phyloP scores from a whole-genome alignment of 1,140 invertebrate species.

The Nasonia longicornis region DNA sequence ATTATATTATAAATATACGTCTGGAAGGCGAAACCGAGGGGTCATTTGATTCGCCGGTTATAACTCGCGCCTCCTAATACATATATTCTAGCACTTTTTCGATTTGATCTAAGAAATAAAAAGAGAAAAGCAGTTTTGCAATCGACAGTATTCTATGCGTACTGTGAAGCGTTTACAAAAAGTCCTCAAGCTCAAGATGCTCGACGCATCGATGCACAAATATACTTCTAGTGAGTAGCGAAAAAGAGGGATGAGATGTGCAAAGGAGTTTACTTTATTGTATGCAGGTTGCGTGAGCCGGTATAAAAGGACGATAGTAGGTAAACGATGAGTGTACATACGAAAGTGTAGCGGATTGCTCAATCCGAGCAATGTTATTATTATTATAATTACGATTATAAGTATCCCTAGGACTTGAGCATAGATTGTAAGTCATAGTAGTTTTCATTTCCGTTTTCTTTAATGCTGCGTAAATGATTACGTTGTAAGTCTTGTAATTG shows the following conservation, averaged over 20 bases:
- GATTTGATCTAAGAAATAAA: slow-evolving; percentile 4
- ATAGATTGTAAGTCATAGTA: background rate
- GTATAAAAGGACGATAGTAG: background rate
- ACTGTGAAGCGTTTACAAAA: slow-evolving; percentile 41
- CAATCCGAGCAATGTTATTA: slow-evolving; percentile 19
- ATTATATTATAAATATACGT: slow-evolving; percentile 9
- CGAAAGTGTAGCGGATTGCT: background rate
- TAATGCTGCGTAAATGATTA: background rate
- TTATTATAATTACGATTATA: slow-evolving; percentile 25
- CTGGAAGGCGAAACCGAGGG: background rate
- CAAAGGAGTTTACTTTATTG: background rate
- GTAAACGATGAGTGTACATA: slow-evolving; percentile 15
- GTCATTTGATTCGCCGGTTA: background rate
- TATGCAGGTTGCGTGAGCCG: slow-evolving; percentile 5
- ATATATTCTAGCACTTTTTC: background rate
- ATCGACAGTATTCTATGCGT: slow-evolving; percentile 44
- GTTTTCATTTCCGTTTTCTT: slow-evolving; percentile 31
- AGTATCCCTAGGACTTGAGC: background rate
- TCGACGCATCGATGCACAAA: slow-evolving; percentile 24
- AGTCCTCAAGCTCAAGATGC: slow-evolving; percentile 29
- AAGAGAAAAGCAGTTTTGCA: slow-evolving; percentile 37
- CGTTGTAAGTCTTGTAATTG: slow-evolving; percentile 21
- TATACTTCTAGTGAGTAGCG: slow-evolving; percentile 23
- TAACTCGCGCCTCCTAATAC: background rate
- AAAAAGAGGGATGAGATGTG: background rate